These are phyloP conservation scores for Ispidina picta DNA, from an alignment of 2,797 vertebrate genomes.

Conservation along the genomic window DNA sequence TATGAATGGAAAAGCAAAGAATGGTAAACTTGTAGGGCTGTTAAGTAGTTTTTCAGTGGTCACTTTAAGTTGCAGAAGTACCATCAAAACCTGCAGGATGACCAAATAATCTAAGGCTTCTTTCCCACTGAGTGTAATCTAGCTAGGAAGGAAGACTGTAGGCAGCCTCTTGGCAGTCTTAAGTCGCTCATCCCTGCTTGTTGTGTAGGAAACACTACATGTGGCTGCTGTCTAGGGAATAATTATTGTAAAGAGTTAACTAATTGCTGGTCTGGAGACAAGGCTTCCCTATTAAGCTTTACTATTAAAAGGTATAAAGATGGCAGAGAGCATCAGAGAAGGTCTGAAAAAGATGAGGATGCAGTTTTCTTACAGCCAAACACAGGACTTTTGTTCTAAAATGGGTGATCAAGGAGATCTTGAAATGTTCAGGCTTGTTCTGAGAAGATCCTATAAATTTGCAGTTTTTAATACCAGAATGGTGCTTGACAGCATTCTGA, in stretches of 20 bases:
- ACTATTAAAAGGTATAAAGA: background rate
- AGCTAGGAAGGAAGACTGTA: background rate
- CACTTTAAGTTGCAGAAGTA: background rate
- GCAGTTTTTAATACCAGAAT: background rate
- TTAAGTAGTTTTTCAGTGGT: background rate
- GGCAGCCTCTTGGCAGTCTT: background rate
- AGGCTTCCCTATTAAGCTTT: background rate
- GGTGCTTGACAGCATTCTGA: background rate
- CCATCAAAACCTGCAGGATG: background rate
- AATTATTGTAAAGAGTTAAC: background rate
- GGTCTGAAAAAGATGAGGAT: background rate
- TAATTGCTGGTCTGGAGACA: background rate
- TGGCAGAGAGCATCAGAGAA: background rate
- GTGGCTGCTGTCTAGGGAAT: background rate
- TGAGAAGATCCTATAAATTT: background rate
- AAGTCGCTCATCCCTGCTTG: background rate
- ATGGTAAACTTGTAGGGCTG: background rate
- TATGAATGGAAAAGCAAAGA: background rate
- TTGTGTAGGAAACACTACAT: background rate
- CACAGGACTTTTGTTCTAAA: background rate
- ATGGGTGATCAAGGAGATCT: background rate
- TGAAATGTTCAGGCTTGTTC: background rate
- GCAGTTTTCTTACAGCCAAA: background rate
- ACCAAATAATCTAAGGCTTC: background rate
- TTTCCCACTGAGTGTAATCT: background rate